Conservation (phyloP, 2,888 invertebrate species). For the Campoplex capitator region DNA sequence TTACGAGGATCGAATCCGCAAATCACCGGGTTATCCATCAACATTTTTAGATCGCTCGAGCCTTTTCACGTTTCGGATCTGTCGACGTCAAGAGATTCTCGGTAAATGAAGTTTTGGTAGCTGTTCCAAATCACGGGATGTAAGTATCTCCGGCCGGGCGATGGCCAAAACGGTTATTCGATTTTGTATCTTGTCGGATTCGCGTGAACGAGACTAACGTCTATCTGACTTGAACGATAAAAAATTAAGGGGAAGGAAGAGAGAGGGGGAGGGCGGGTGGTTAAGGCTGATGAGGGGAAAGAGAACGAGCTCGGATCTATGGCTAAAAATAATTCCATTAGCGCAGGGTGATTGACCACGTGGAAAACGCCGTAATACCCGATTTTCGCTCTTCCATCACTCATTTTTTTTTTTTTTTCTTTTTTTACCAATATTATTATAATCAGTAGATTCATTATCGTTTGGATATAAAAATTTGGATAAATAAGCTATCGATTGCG, state of each 20-base stretch:
- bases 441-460: not conserved
- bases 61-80: constrained; percentile 87
- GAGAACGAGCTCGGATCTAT: constrained; percentile 37
- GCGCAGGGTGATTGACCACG: constrained; percentile 61
- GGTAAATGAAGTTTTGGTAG: constrained; percentile 86
- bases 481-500: not conserved
- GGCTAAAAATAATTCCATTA: constrained; percentile 62
- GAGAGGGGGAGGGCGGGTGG: not conserved
- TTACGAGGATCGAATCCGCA: not conserved
- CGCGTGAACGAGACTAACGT: not conserved
- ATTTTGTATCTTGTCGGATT: not conserved
- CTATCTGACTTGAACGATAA: constrained; percentile 2
- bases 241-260: not conserved
- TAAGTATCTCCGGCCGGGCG: constrained; percentile 82
- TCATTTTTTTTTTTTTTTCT: constrained; percentile 5
- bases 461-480: not conserved
- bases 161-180: constrained; percentile 15
- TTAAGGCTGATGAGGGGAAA: constrained; percentile 18
- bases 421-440: constrained; percentile 7
- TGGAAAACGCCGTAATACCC: constrained; percentile 33
- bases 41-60: constrained; percentile 85
- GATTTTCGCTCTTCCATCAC: constrained; percentile 19
- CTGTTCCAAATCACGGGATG: constrained; percentile 87
- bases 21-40: constrained; percentile 26
- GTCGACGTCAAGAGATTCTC: constrained; percentile 88